Conservation (phyloP, 1,140 invertebrate species). For the Cydia pomonella region DNA sequence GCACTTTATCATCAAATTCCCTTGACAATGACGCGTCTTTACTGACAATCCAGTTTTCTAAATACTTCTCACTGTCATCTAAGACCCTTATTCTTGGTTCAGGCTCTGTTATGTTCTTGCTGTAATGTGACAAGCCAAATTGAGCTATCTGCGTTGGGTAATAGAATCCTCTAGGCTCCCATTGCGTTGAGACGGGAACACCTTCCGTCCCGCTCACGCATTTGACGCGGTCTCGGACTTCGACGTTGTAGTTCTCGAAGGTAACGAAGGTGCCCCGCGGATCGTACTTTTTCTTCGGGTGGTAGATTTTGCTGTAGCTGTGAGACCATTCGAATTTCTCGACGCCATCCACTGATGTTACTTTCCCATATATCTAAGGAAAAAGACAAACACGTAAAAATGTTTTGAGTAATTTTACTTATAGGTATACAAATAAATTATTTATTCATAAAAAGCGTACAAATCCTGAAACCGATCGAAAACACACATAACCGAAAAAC, state of each 20-base stretch:
- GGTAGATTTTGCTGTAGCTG: conserved; percentile 95
- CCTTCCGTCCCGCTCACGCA: conserved; percentile 96
- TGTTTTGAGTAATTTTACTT: not conserved
- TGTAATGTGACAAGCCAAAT: conserved; percentile 98
- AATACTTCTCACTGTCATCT: conserved; percentile 87
- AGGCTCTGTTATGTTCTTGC: conserved; percentile 93
- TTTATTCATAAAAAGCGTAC: not conserved
- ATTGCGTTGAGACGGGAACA: conserved; percentile 97
- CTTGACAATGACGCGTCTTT: conserved; percentile 83
- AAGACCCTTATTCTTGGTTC: conserved; percentile 85
- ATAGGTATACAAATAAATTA: not conserved
- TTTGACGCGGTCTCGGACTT: conserved; percentile 96
- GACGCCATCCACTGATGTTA: conserved; percentile 85
- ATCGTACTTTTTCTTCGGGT: conserved; percentile 93
- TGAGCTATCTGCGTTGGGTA: conserved; percentile 99
- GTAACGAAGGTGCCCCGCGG: conserved; percentile 95
- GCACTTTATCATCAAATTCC: conserved; percentile 81
- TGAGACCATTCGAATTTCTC: conserved; percentile 96
- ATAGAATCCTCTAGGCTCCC: conserved; percentile 96
- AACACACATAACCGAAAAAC: not conserved
- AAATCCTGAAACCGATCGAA: not conserved
- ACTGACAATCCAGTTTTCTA: conserved; percentile 85
- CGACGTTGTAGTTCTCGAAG: conserved; percentile 99
- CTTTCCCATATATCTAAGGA: conserved; percentile 87
- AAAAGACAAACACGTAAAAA: conserved; percentile 23